phyloP scores from a whole-genome alignment of 2,888 invertebrate genomes.

The Leptinotarsa haldemani region DNA sequence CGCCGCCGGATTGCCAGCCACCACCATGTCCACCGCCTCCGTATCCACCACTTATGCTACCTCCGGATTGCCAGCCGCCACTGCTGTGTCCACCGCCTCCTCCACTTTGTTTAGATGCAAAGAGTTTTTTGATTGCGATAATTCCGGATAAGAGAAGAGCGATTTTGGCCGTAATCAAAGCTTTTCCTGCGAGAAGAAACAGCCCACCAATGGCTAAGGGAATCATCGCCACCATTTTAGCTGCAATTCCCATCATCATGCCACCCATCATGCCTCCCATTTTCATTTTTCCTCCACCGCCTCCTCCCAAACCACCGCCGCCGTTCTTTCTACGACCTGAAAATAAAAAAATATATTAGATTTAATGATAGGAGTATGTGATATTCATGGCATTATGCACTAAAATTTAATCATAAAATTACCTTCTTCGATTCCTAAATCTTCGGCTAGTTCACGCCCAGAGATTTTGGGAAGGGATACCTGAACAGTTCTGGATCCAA shows the following conservation, averaged over 20 bases:
- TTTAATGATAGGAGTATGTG: too few species aligned
- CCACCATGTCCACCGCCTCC: constrained; percentile 1
- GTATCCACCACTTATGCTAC: constrained; percentile 69
- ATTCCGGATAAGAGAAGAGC: constrained; percentile 84
- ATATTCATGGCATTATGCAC: too few species aligned
- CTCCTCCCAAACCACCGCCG: constrained; percentile 66
- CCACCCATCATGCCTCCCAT: constrained; percentile 93
- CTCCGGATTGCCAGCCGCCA: constrained; percentile 65
- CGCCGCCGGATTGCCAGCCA: constrained; percentile 60
- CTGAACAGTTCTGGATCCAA: constrained; percentile 81
- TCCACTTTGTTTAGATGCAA: constrained; percentile 75
- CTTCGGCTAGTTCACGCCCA: constrained; percentile 64
- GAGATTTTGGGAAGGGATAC: constrained; percentile 80
- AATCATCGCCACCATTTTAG: constrained; percentile 85
- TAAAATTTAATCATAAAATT: constrained; percentile 48
- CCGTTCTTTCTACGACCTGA: constrained; percentile 59
- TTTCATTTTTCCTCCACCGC: constrained; percentile 67
- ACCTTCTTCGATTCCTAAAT: constrained; percentile 78
- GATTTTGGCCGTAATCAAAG: constrained; percentile 83
- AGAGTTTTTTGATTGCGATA: constrained; percentile 84
- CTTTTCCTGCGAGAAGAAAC: constrained; percentile 86
- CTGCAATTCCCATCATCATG: constrained; percentile 90
- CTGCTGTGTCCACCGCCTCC: constrained; percentile 63
- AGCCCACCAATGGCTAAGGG: constrained; percentile 84
- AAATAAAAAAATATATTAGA: constrained; percentile 24